Evolutionary conservation across 2,113 vertebrate genomes (phyloP), one percentile per base, ranked within the genome.

Genomic region (Picathartes gymnocephalus): DNA sequence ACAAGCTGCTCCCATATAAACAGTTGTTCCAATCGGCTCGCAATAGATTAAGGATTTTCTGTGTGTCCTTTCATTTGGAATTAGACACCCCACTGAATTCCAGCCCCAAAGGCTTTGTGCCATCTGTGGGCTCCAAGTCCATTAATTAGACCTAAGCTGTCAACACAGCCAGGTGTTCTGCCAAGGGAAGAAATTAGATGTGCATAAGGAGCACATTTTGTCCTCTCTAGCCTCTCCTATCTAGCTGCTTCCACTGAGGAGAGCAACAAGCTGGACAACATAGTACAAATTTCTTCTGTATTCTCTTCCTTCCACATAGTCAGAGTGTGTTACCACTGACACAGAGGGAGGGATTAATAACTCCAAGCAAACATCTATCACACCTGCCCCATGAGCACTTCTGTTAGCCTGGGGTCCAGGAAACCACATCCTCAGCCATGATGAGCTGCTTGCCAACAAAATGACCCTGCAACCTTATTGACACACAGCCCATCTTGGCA

Each of bases 21-120:
- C 93, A 95, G 81, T 83, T 88, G 83, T 53, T 81, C 73, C 94
- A 86, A 27, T 92, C 68, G 45, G 78, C 72, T 95, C 92, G 90
- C 15, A 79, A 12, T 53, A 96, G 96, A 94, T 93, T 95, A 97
- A 73, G 84, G 94, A 94, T 95, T 91, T 96, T 76, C 56, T 79
- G 33, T 78, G 17, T 54, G 50, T 62, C 83, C 61, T 93, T 96
- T 92, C 79, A 33, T 93, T 86, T 90, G 81, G 92, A 87, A 92
- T 92, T 96, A 96, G 81, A 57, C 61, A 81, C 35, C 65, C 69
- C 53, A 73, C 65, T 73, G 56, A 92, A 86, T 80, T 91, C 71
- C 90, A 81, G 5, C 13, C 81, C 72, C 81, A 94, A 95, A 93
- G 40, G 22, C 48, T 90, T 71, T 77, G 25, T n/a, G 31, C 92